Conservation (phyloP, 2,888 invertebrate species). For the Phasia obesa region DNA sequence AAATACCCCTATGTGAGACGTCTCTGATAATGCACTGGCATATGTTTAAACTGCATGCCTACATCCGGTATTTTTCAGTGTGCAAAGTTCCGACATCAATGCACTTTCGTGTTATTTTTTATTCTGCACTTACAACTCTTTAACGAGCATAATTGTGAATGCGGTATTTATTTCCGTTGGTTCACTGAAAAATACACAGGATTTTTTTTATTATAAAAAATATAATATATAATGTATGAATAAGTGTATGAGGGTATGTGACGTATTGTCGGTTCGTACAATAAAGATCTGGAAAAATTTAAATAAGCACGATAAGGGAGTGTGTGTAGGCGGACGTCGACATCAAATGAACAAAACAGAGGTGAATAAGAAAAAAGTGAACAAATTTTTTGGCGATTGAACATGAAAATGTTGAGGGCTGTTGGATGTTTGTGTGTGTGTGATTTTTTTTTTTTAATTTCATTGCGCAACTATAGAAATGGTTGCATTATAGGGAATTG, state of each 20-base stretch:
- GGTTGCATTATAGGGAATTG: conserved; percentile 48
- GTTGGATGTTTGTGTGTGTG: conserved; percentile 55
- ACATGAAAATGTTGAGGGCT: conserved; percentile 52
- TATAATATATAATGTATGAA: conserved; percentile 41
- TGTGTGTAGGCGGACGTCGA: conserved; percentile 15
- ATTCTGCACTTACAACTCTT: conserved; percentile 23
- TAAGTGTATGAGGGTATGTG: too few relatives aligned
- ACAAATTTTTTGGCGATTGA: conserved; percentile 8
- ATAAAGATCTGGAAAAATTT: conserved; percentile 59
- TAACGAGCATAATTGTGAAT: conserved; percentile 67
- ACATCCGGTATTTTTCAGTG: conserved; percentile 50
- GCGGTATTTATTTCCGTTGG: conserved; percentile 68
- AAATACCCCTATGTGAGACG: conserved; percentile 5
- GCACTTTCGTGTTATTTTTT: conserved; percentile 31
- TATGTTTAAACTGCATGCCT: conserved; percentile 45
- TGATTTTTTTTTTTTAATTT: not conserved
- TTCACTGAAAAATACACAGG: conserved; percentile 51
- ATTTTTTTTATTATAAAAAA: conserved; percentile 42
- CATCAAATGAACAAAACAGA: conserved; percentile 26
- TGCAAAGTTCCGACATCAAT: conserved; percentile 32
- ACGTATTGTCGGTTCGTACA: conserved; percentile 31
- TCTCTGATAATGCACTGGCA: conserved; percentile 21
- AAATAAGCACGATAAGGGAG: conserved; percentile 30
- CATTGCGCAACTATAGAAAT: conserved; percentile 39
- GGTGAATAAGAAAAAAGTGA: conserved; percentile 8